phyloP scores from a whole-genome alignment of 1,140 invertebrate genomes.

The Eueides isabella region DNA sequence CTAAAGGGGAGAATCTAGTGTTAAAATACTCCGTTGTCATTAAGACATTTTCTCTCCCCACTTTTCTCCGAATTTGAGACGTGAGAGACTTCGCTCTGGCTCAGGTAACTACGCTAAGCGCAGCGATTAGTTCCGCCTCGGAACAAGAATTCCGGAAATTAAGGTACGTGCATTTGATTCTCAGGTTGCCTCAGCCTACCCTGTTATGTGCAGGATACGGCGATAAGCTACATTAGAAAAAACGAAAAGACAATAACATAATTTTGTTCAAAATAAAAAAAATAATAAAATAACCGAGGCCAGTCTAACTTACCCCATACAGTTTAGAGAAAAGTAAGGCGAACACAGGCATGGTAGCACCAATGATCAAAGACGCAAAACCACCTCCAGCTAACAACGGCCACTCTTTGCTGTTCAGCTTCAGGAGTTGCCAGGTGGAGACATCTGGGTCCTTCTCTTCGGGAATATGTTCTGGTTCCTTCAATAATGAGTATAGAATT shows the following conservation, averaged over 20 bases:
- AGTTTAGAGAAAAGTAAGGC: conserved; percentile 89
- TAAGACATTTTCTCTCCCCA: too few relatives aligned
- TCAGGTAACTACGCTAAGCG: too few relatives aligned
- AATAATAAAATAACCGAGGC: too few relatives aligned
- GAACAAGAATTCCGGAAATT: too few relatives aligned
- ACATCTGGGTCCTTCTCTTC: conserved; percentile 53
- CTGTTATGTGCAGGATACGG: too few relatives aligned
- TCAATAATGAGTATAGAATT: conserved; percentile 23
- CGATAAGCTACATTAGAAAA: too few relatives aligned
- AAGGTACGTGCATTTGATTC: too few relatives aligned
- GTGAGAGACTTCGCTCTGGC: too few relatives aligned
- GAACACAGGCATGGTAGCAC: conserved; percentile 90
- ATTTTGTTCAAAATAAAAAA: not conserved
- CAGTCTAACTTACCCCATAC: conserved; percentile 65
- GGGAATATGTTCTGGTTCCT: conserved; percentile 30
- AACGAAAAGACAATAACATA: not conserved
- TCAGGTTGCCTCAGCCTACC: too few relatives aligned
- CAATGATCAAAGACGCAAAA: conserved; percentile 87
- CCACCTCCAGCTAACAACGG: conserved; percentile 87
- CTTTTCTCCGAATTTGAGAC: not conserved
- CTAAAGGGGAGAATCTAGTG: not conserved
- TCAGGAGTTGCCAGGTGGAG: conserved; percentile 83
- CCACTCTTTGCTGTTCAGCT: conserved; percentile 91
- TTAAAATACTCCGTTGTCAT: too few relatives aligned
- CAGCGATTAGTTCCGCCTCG: too few relatives aligned